Conservation (phyloP, 2,888 invertebrate species). For the Harpalus rubripes region DNA sequence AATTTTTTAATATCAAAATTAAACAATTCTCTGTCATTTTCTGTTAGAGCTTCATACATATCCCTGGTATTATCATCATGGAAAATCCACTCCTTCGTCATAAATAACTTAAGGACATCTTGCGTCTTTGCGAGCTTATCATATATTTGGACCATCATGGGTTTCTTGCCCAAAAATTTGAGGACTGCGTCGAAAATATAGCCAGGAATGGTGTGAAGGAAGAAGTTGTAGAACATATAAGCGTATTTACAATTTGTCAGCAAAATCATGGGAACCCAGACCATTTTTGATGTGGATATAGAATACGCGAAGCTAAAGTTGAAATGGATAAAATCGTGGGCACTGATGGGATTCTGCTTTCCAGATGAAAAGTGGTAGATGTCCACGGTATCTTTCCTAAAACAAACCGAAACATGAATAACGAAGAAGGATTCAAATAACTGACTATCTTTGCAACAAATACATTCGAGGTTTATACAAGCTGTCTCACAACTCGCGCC, state of each 20-base stretch:
- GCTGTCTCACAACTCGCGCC: too few species aligned
- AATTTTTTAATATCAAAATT: conserved; percentile 36
- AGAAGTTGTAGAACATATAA: not conserved
- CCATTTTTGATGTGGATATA: not conserved
- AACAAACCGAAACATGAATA: conserved; percentile 86
- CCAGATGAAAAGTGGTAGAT: not conserved
- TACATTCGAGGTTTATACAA: too few species aligned
- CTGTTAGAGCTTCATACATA: conserved; percentile 78
- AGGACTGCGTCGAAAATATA: not conserved
- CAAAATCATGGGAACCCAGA: not conserved
- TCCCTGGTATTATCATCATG: conserved; percentile 80
- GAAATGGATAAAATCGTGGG: not conserved
- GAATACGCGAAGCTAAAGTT: not conserved
- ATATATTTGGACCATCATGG: not conserved
- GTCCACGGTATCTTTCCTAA: not conserved
- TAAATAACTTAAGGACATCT: not conserved
- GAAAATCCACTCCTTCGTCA: conserved; percentile 81
- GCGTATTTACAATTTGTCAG: not conserved
- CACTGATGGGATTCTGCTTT: not conserved
- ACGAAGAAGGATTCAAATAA: too few species aligned
- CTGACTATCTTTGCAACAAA: too few species aligned
- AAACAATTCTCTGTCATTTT: conserved; percentile 29
- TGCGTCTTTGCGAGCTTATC: not conserved
- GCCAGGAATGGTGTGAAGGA: not conserved
- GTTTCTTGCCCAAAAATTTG: not conserved